Percentiles rank a stretch among this genome's conserved stretches.
These are phyloP conservation scores for Perognathus longimembris DNA, from an alignment of 2,113 vertebrate genomes.

Conservation along the genomic window DNA sequence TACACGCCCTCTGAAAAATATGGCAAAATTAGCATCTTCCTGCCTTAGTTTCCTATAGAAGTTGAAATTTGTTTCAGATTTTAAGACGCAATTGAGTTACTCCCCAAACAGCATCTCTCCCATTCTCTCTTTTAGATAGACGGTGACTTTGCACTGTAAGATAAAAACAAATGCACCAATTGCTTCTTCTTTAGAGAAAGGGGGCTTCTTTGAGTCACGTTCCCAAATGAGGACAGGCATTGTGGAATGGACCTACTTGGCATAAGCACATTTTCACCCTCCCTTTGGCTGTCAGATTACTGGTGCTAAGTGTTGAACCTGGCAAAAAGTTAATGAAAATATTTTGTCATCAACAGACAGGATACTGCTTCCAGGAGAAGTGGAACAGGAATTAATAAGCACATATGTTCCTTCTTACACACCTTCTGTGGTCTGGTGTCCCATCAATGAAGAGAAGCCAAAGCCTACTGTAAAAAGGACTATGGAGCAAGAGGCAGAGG, in stretches of 20 bases:
- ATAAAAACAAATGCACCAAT: conserved; percentile 10
- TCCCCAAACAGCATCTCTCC: not conserved
- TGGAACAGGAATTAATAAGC: conserved; percentile 72
- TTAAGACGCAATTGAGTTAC: not conserved
- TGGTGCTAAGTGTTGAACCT: not conserved
- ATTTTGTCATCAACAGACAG: conserved; percentile 78
- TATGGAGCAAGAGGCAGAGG: conserved; percentile 65
- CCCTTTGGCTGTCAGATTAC: no score
- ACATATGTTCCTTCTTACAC: not conserved
- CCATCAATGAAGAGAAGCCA: conserved; percentile 60
- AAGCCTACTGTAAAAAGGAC: not conserved
- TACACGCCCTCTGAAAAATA: conserved; percentile 29
- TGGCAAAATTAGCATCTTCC: conserved; percentile 27
- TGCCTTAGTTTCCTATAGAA: conserved; percentile 15
- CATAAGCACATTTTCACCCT: no score
- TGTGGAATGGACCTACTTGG: not conserved
- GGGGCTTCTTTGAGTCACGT: not conserved
- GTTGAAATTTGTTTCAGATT: not conserved
- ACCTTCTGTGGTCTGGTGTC: conserved; percentile 68
- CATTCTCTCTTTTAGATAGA: not conserved
- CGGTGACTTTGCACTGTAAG: not conserved
- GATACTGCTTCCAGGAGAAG: conserved; percentile 86
- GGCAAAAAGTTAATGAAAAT: conserved; percentile 44
- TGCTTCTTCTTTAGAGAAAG: not conserved
- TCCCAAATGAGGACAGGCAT: not conserved